Conservation (phyloP, 2,113 vertebrate genomes). For the Chloropsis hardwickii region DNA sequence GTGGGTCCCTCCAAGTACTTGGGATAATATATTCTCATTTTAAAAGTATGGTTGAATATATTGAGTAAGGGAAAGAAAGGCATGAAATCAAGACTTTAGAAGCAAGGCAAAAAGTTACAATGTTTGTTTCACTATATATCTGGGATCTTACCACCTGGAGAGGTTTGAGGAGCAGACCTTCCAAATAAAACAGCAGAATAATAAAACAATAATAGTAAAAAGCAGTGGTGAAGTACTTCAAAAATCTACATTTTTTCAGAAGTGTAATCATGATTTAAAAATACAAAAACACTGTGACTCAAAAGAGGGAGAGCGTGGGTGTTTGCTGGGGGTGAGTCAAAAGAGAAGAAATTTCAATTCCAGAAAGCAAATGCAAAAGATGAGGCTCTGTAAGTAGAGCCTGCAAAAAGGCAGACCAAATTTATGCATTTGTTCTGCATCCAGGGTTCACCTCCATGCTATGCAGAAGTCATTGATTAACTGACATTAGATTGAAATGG, state of each 20-base stretch:
- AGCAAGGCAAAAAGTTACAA: not conserved
- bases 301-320: conserved; percentile 19
- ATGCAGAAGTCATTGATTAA: conserved; percentile 57
- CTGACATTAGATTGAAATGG: conserved; percentile 63
- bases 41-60: not conserved
- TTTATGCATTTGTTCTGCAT: conserved; percentile 39
- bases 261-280: conserved; percentile 55
- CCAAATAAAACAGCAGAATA: conserved; percentile 21
- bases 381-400: conserved; percentile 15
- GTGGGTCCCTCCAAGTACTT: not conserved
- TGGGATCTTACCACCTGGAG: conserved; percentile 6
- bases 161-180: conserved; percentile 16
- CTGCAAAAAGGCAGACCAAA: conserved; percentile 47
- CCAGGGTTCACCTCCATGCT: conserved; percentile 46
- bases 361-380: conserved; percentile 36
- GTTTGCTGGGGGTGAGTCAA: conserved; percentile 53
- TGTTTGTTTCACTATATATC: not conserved
- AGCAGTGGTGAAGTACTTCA: not conserved
- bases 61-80: not conserved
- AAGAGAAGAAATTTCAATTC: conserved; percentile 40
- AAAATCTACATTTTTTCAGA: conserved; percentile 51
- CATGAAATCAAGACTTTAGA: conserved; percentile 2
- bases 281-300: conserved; percentile 58
- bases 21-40: not conserved
- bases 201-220: conserved; percentile 39